These are phyloP conservation scores for Alligator mississippiensis DNA, from an alignment of 2,113 vertebrate genomes.

Conservation along the genomic window DNA sequence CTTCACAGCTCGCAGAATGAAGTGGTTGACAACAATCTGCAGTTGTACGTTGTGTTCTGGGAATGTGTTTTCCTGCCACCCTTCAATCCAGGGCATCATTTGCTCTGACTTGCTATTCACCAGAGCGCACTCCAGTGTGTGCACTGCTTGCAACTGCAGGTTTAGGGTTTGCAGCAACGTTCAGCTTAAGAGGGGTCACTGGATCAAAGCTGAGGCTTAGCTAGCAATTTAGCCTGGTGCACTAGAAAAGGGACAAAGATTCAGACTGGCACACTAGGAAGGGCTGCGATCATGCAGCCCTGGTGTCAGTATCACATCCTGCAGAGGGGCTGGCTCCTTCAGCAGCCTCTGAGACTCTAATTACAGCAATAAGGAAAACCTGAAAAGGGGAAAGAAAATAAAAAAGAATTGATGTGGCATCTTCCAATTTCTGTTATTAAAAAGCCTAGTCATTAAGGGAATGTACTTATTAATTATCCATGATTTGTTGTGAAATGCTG, in stretches of 20 bases:
- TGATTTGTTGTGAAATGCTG: conserved; percentile 80
- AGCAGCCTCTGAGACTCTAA: rapidly evolving
- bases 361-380: rapidly evolving
- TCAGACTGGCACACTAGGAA: not conserved
- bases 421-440: conserved; percentile 80
- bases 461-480: conserved; percentile 82
- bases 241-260: not conserved
- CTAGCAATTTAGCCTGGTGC: not conserved
- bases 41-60: not conserved
- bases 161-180: not conserved
- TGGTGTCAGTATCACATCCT: not conserved
- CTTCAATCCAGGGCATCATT: not conserved
- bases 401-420: conserved; percentile 44
- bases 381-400: not conserved
- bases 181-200: not conserved
- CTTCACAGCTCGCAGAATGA: not conserved
- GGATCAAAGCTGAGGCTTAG: not conserved
- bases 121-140: not conserved
- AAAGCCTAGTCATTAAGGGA: conserved; percentile 79
- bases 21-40: not conserved
- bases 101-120: not conserved
- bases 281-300: not conserved
- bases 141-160: not conserved
- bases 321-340: not conserved
- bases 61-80: not conserved